These are phyloP conservation scores for Drosophila monieri DNA, from an alignment of 2,888 invertebrate species.

Conservation along the genomic window DNA sequence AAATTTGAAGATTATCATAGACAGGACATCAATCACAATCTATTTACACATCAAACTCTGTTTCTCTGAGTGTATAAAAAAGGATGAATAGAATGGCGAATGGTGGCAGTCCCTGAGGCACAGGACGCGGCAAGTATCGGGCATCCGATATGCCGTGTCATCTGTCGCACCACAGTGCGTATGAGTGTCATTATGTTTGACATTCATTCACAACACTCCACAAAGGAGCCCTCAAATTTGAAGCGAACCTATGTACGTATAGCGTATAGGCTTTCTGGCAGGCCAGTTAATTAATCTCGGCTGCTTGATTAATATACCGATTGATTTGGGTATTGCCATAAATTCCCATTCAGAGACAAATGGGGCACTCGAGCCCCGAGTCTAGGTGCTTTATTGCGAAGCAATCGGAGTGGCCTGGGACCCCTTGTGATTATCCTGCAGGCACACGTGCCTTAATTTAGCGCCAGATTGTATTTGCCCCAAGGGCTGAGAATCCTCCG, in stretches of 20 bases:
- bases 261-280: not conserved
- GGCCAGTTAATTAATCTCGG: slow-evolving; percentile 70
- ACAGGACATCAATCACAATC: not conserved
- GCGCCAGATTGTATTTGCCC: slow-evolving; percentile 27
- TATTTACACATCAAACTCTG: too few species aligned
- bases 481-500: not conserved
- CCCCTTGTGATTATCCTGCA: not conserved
- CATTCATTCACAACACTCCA: slow-evolving; percentile 71
- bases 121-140: slow-evolving; percentile 17
- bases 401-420: slow-evolving; percentile 29
- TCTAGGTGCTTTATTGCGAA: slow-evolving; percentile 34
- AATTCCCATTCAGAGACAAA: slow-evolving; percentile 36
- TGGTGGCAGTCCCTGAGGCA: not conserved
- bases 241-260: not conserved
- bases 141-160: slow-evolving; percentile 42
- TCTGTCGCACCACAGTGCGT: slow-evolving; percentile 68
- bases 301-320: slow-evolving; percentile 69
- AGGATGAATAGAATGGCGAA: not conserved
- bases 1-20: not conserved
- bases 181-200: slow-evolving; percentile 71
- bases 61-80: slow-evolving; percentile 1
- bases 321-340: slow-evolving; percentile 60
- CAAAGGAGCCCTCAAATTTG: slow-evolving; percentile 18
- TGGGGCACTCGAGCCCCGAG: slow-evolving; percentile 26
- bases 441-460: slow-evolving; percentile 28